Percentiles rank a stretch among this genome's conserved stretches.
phyloP scores from a whole-genome alignment of 1,140 invertebrate genomes.

The Geopemphigus sp. region DNA sequence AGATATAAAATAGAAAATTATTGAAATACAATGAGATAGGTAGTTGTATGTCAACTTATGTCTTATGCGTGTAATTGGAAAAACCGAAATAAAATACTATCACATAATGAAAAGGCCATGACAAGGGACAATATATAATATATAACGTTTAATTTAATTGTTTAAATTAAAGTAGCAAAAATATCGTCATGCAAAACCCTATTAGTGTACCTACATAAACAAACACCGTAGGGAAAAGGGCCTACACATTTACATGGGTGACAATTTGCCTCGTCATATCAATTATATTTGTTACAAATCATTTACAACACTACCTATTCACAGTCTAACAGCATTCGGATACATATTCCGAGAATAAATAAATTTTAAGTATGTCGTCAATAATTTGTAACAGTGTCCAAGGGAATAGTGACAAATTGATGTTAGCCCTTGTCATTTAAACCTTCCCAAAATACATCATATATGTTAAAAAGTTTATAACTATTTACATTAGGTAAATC shows the following conservation, averaged over 20 bases:
- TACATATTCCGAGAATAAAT: background rate
- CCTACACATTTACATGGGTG: background rate
- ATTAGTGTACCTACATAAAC: conserved; percentile 6
- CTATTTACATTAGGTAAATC: conserved; percentile 48
- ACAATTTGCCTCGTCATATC: background rate
- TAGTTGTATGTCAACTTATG: conserved; percentile 35
- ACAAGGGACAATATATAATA: conserved; percentile 31
- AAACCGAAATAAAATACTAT: conserved; percentile 46
- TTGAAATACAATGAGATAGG: conserved; percentile 42
- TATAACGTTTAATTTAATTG: background rate
- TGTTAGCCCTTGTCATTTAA: conserved; percentile 41
- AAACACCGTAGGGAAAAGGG: background rate
- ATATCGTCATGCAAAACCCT: background rate
- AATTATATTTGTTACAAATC: conserved; percentile 22
- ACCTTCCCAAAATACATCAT: conserved; percentile 24
- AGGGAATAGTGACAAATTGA: background rate
- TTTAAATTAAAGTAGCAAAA: background rate
- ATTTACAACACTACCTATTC: background rate
- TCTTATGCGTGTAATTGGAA: conserved; percentile 45
- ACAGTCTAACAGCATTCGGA: background rate
- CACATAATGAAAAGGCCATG: conserved; percentile 43
- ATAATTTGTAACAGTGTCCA: background rate
- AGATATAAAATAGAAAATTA: conserved; percentile 44
- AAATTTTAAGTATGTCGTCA: background rate
- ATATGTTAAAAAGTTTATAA: conserved; percentile 30